Base-by-base conservation (phyloP, 2,888 invertebrate genomes). In the Melolontha melolontha region DNA sequence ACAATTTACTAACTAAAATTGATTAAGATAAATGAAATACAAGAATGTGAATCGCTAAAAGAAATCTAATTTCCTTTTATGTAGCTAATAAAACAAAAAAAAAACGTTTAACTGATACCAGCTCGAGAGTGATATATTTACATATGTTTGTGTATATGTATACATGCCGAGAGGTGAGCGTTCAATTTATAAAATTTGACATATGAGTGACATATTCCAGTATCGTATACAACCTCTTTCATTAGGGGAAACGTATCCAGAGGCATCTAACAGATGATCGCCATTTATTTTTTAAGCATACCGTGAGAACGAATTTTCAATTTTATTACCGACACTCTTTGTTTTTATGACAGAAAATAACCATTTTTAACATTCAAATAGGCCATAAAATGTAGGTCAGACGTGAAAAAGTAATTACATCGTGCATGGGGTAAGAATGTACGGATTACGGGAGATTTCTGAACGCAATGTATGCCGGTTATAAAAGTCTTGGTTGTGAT, bases 401-500 rank as follows among this genome's bases (percentile, higher is more conserved):
- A 47, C 47, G 59, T 34, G 47, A 62, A 62, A 62, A 62, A 34
- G 47, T 62, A 62, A 62, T 62, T 62, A 62, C 59, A 34, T 34
- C 42, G 27, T 34, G 34, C 10, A 17, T 39, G 47, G 16, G 34
- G 14, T 49, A 8, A 6, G 16, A 10, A 34, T 34, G 34, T 49
- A 47, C 17, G 59, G 16, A 62, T 62, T 62, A 47, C 47, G 5
- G 44, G 42, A 44, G 47, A 29, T 34, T 29, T 12, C 59, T 57
- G 27, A 57, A 42, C 41, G 8, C 42, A 34, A 62, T 47, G 34
- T 62, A 62, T 47, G 47, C 34, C 29, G 6, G 39, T 7, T 47
- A 62, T 62, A 62, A 62, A 47, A 62, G 17, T 17, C 17, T 16
- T 17, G 5, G 47, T 34, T 12, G 34, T 34, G 47, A 34, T 62